Percentiles rank a stretch among this genome's conserved stretches.
Conservation (phyloP, 92 coral and sea anemone genomes). For the Desmophyllum pertusum region DNA sequence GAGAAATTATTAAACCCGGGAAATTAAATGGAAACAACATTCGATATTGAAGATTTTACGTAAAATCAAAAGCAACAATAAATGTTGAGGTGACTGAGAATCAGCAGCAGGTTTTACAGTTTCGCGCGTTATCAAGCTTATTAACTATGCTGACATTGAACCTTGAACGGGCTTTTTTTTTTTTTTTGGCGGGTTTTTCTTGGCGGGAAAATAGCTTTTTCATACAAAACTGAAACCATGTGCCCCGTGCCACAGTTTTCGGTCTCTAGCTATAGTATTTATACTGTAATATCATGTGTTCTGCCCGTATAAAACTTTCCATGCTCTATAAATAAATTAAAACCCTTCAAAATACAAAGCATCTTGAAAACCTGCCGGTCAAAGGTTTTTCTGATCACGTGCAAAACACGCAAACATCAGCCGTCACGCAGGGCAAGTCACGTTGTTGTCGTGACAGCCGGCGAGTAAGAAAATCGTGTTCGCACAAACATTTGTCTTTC, state of each 20-base stretch:
- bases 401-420: conserved; percentile 18
- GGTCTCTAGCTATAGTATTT: neutral
- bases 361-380: neutral
- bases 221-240: neutral
- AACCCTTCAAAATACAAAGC: neutral
- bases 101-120: neutral
- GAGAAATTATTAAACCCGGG: too few species aligned
- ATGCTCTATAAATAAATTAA: neutral
- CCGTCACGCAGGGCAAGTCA: neutral
- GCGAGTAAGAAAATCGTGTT: neutral
- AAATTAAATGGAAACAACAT: too few species aligned
- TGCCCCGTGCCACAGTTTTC: neutral
- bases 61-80: too few species aligned
- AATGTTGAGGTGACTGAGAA: too few species aligned
- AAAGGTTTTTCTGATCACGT: neutral
- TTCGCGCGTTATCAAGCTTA: neutral
- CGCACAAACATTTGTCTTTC: neutral
- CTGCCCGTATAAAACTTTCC: neutral
- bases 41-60: too few species aligned
- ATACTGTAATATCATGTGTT: neutral
- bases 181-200: neutral
- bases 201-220: neutral
- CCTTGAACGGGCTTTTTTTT: neutral
- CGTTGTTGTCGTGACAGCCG: neutral
- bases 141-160: neutral